Evolutionary conservation across 2,797 vertebrate genomes (phyloP), one percentile per base, ranked within the genome.

Genomic region (Scleropages formosus): DNA sequence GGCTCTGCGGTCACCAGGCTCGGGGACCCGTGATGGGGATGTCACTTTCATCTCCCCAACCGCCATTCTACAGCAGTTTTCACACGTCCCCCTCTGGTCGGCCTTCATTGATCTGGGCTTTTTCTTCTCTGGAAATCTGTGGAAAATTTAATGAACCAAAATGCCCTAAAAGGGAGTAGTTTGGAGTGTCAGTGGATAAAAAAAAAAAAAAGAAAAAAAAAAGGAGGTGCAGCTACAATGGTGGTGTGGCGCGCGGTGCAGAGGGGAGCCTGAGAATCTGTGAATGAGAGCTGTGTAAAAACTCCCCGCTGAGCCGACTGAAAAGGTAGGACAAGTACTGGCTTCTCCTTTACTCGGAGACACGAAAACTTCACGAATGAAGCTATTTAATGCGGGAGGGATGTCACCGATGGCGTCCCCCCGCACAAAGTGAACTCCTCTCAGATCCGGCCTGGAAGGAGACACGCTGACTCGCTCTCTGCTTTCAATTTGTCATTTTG

Each of bases 61-160:
- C 88, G 85, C 89, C 88, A 88, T 91, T 92, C 87, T 91, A 84
- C 87, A 77, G 82, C 85, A 83, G 88, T 90, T 91, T 91, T 92
- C 93, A 93, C 91, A 92, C 88, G 82, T 91, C 87, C 87, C 31
- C 88, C 91, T 92, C 66, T 73, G 88, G 85, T 91, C 86, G 89
- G 79, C 88, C 86, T 91, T 93, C 94, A 95, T 95, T 93, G 95
- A 95, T 95, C 91, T 87, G 84, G 85, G 75, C 31, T 46, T 88
- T 89, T 89, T 91, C 86, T 92, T 92, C 90, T 90, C 90, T 90
- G 88, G 90, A 93, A 93, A 91, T 92, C 89, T 85, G 88, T 91
- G 91, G 92, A 93, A 95, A 94, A 93, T 93, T 89, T 94, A 94
- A 95, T 94, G 93, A 95, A 94, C 87, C 90, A 92, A 91, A 94